Conservation (phyloP, 2,888 invertebrate genomes). For the Nymphalis urticae region DNA sequence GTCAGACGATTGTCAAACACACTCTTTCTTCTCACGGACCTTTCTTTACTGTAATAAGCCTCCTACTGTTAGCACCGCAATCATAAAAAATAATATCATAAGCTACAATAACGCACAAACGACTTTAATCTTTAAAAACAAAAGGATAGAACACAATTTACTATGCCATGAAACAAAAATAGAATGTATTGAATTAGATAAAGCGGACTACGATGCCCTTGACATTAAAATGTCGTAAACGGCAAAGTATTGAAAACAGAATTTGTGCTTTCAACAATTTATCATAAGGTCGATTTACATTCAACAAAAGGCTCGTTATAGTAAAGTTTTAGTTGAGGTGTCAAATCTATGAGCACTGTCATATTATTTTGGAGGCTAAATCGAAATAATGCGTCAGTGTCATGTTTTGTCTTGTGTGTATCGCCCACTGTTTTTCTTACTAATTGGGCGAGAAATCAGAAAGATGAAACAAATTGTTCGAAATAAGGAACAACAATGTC, state of each 20-base stretch:
- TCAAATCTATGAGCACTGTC: conserved; percentile 32
- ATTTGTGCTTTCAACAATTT: conserved; percentile 2
- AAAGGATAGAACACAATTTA: neutral
- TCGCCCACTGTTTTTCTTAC: conserved; percentile 71
- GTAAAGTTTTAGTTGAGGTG: conserved; percentile 4
- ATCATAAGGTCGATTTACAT: conserved; percentile 7
- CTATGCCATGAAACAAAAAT: neutral
- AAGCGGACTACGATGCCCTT: conserved; percentile 4
- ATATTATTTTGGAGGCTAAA: conserved; percentile 54
- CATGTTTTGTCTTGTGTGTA: conserved; percentile 55
- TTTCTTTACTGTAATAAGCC: conserved; percentile 49
- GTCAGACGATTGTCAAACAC: conserved; percentile 49
- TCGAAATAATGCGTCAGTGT: conserved; percentile 70
- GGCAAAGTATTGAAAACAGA: neutral
- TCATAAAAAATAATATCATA: conserved; percentile 4
- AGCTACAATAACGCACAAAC: neutral
- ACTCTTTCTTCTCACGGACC: conserved; percentile 50
- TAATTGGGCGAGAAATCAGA: conserved; percentile 77
- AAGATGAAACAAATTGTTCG: conserved; percentile 38
- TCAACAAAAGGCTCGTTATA: neutral
- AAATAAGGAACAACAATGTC: conserved; percentile 25
- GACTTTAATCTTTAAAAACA: neutral
- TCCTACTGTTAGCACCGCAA: conserved; percentile 46
- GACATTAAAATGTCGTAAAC: conserved; percentile 3
- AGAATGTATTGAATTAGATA: conserved; percentile 15